Evolutionary conservation across 2,797 vertebrate genomes (phyloP).

Genomic region (Schizopygopsis malacanthus): DNA sequence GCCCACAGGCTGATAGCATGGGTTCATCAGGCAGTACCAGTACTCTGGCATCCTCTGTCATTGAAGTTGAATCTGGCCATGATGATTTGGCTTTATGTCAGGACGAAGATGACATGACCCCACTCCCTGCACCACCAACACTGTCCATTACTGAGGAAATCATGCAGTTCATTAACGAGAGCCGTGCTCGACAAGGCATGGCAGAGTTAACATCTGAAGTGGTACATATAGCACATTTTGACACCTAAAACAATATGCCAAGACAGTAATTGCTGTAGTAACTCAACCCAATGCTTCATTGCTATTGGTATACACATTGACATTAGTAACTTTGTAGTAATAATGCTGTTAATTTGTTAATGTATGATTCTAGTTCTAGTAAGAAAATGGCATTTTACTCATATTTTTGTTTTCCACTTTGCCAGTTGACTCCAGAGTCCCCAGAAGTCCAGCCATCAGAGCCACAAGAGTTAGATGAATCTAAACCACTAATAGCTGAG

Average conservation of each 20-base stretch:
- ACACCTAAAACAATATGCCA: neutral
- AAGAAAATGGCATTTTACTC: neutral
- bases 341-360: neutral
- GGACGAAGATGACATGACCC: slow-evolving; percentile 71
- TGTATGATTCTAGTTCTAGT: neutral
- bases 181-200: slow-evolving; percentile 71
- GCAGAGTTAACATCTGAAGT: slow-evolving; percentile 37
- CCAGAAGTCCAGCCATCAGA: slow-evolving; percentile 39
- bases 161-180: slow-evolving; percentile 87
- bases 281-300: neutral
- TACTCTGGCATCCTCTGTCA: slow-evolving; percentile 75
- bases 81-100: slow-evolving; percentile 54
- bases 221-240: slow-evolving; percentile 33
- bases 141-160: slow-evolving; percentile 91
- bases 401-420: slow-evolving; percentile 55
- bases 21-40: slow-evolving; percentile 74
- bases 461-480: slow-evolving; percentile 40
- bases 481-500: slow-evolving; percentile 8
- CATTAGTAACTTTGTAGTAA: slow-evolving; percentile 5
- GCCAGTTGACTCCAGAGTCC: slow-evolving; percentile 53
- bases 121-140: slow-evolving; percentile 73
- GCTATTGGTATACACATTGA: neutral
- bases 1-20: slow-evolving; percentile 66
- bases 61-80: slow-evolving; percentile 74
- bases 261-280: neutral